Evolutionary conservation across 2,888 invertebrate genomes (phyloP).

Genomic region (Stenolophus ochropezus): DNA sequence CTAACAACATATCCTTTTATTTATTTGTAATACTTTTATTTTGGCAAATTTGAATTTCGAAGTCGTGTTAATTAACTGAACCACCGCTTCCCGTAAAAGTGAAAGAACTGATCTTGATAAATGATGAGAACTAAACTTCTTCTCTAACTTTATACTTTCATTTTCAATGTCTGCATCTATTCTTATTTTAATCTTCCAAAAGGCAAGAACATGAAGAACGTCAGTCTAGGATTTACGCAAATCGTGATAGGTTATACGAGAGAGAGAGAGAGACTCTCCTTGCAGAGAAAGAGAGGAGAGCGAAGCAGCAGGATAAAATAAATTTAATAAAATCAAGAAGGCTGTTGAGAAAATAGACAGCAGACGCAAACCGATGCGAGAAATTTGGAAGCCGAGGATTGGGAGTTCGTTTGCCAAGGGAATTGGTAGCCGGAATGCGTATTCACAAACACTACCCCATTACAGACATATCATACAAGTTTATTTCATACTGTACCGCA

Average conservation of each 20-base stretch:
- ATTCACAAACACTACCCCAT: not conserved
- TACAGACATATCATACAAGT: not conserved
- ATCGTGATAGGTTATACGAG: constrained; percentile 10
- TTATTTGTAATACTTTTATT: no score
- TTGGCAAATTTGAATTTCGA: no score
- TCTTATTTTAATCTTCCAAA: no score
- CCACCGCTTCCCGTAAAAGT: no score
- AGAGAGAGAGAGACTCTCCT: not conserved
- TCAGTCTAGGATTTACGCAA: constrained; percentile 2
- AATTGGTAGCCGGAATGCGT: not conserved
- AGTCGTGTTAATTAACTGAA: no score
- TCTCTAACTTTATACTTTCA: no score
- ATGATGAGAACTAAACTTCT: no score
- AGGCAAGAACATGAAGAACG: not conserved
- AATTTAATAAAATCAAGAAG: constrained; percentile 15
- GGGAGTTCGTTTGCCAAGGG: not conserved
- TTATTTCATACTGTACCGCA: no score
- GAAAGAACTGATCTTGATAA: no score
- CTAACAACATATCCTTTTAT: no score
- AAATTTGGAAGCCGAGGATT: not conserved
- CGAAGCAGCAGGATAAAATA: not conserved
- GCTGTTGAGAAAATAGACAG: constrained; percentile 10
- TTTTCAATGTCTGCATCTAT: no score
- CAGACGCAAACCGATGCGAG: not conserved
- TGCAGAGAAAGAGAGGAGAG: not conserved